Percentiles rank a stretch among this genome's conserved stretches.
These are phyloP conservation scores for Taphrorychus bicolor DNA, from an alignment of 2,888 invertebrate genomes.

Conservation along the genomic window DNA sequence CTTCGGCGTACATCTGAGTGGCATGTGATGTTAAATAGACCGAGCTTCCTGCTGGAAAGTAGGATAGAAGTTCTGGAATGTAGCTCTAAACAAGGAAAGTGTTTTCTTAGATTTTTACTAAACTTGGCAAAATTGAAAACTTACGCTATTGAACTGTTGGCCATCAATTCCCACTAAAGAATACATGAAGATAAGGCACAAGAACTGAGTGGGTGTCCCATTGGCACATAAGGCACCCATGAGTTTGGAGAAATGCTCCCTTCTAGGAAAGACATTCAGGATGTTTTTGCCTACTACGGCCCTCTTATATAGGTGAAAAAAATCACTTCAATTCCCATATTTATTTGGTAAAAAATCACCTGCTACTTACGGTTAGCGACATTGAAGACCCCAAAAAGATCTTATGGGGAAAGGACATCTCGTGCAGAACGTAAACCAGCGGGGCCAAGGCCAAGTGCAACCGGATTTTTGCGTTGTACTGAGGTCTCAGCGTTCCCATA, in stretches of 20 bases:
- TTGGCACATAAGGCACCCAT: conserved; percentile 59
- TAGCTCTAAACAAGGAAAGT: conserved; percentile 45
- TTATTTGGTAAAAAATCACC: neutral
- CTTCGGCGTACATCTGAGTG: conserved; percentile 52
- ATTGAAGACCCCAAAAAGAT: conserved; percentile 37
- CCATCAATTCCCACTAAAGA: conserved; percentile 66
- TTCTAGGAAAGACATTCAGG: conserved; percentile 55
- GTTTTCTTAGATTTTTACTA: neutral
- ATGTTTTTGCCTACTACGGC: conserved; percentile 47
- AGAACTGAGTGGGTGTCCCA: conserved; percentile 58
- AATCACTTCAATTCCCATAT: neutral
- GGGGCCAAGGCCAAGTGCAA: conserved; percentile 38
- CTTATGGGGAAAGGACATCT: conserved; percentile 45
- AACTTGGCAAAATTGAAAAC: conserved; percentile 20
- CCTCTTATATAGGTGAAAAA: conserved; percentile 47
- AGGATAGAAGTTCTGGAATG: conserved; percentile 51
- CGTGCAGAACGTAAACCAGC: conserved; percentile 48
- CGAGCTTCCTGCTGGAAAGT: conserved; percentile 63
- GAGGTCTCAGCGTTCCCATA: conserved; percentile 68
- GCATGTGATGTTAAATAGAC: conserved; percentile 61
- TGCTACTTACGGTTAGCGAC: conserved; percentile 33
- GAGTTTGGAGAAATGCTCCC: conserved; percentile 49
- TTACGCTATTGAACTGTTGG: conserved; percentile 66
- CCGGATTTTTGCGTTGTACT: conserved; percentile 70
- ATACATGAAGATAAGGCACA: conserved; percentile 69